Evolutionary conservation across 2,797 vertebrate genomes (phyloP), one percentile per base, ranked within the genome.

Genomic region (Clamator glandarius): DNA sequence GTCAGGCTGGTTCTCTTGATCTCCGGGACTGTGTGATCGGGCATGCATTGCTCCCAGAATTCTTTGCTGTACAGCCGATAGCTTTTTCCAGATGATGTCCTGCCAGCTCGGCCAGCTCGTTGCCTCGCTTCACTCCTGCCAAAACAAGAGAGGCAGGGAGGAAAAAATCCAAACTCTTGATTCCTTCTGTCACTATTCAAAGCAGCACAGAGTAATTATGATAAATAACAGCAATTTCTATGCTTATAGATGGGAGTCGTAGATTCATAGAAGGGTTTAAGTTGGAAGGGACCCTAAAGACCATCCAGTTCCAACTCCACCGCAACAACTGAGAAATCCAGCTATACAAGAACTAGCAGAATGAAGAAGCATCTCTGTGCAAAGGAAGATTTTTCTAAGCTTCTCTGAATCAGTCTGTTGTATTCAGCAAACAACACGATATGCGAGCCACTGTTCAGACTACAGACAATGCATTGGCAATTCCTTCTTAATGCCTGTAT

Each of bases 11-110:
- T 99, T 95, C 99, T 98, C 95, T 98, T 98, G 97, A 99, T 99
- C 97, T 99, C 99, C 7, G 99, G 99, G 82, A 99, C 96, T 2
- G 98, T 99, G 92, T 99, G 99, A 26, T 99, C 98, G 3, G 98
- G 98, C 99, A 99, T 99, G 92, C 98, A 99, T 36, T 98, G 98
- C 87, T 99, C 98, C 99, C 99, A 99, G 97, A 99, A 99, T 39
- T 99, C 98, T 82, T 97, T 97, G 95, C 91, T 99, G 91, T 99
- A 99, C 46, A 99, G 98, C 26, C 98, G 97, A 95, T 98, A 99
- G 96, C 99, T 99, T 68, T 99, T 99, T 90, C 99, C 99, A 0
- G 98, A 96, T 0, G 98, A 98, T 1, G 99, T 99, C 73, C 99
- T 98, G 84, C 99, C 99, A 19, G 99, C 99, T 74, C 99, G 97